Base-by-base conservation (phyloP, 2,113 vertebrate species). In the Bothrops jararaca region DNA sequence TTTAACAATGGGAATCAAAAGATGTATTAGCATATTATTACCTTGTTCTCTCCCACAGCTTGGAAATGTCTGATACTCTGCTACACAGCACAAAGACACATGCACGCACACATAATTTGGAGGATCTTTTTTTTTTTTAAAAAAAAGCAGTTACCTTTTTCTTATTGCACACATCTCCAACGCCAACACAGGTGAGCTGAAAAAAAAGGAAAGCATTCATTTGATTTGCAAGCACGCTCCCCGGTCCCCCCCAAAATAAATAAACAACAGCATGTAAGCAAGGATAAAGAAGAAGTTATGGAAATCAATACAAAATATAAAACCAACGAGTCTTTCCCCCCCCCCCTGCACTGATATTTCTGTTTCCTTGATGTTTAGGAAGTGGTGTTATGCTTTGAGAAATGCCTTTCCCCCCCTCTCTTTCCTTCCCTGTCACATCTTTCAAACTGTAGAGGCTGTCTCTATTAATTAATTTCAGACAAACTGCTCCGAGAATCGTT, bases 121-220 rank as follows among this genome's bases (percentile, higher is more conserved):
- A 91, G 4, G 58, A 18, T 9, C 48, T 50, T 50, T 50, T 54
- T 39, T 85, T 39, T 85, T 58, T 64, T n/a, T n/a, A n/a, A 42
- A 42, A 48, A 22, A 26, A 20, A 64, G 29, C 69, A 87, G 97
- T 97, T 96, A 99, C 99, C 98, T 98, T 99, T 94, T 99, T 99
- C 98, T 98, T 99, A 93, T 99, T 99, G 96, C 99, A 99, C 3
- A 99, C 96, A 54, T 99, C 99, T 96, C 99, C 99, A 69, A 99
- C 98, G 0, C 98, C 98, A 57, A 99, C 98, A 5, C 99, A 99
- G 0, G 99, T 99, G 94, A 99, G 97, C 99, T 99, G 97, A 39
- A 96, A 97, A 42, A 96, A 97, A 95, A 95, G 91, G 96, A 89
- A 96, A 96, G 39, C 50, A 54, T 54, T 92, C 9, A 39, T 85